Base-by-base conservation (phyloP, 2,797 vertebrate genomes). In the Pelobates cultripes region DNA sequence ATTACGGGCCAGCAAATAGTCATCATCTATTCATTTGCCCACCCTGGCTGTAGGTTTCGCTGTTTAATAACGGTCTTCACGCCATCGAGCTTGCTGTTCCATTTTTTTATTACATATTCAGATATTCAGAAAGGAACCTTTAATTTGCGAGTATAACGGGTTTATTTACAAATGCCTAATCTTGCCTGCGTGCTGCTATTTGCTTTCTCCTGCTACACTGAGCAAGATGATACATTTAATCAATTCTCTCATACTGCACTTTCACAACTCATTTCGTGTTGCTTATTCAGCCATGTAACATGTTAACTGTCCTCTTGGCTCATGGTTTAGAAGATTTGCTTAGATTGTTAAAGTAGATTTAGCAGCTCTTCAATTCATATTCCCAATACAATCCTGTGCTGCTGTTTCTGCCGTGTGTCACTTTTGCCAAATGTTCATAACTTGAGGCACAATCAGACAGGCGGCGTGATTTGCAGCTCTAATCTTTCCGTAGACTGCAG, bases 201-300 rank as follows among this genome's bases (percentile, higher is more conserved):
- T 84, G 72, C 82, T 66, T 79, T 75, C 67, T 75, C 55, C 77
- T 79, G 82, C 12, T 79, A 70, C 44, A 79, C 55, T 47, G 82
- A 73, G 9, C 82, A 55, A 53, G 66, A 84, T 75, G 77, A 84
- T 84, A 79, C 77, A 66, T 84, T 75, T 75, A 84, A 84, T 84
- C 77, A 84, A 84, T 84, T 78, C 73, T 60, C 73, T 84, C 73
- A 84, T 79, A 77, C 82, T 57, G 77, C 73, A 79, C 79, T 84
- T 84, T 84, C 82, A 79, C 77, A 84, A 79, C 73, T 75, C 82
- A 84, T 84, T 84, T 84, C 57, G 71, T 72, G 77, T 60, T 70
- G 77, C 60, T 76, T 68, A 84, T 42, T 76, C 82, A 80, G n/a
- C 82, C 77, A 71, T 80, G 45, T 76, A 84, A 84, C 77, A 84